A percentile compares a stretch with the other conserved stretches of the same genome.
These are phyloP conservation scores for Octomys mimax DNA, from an alignment of 2,797 vertebrate genomes.

Conservation along the genomic window DNA sequence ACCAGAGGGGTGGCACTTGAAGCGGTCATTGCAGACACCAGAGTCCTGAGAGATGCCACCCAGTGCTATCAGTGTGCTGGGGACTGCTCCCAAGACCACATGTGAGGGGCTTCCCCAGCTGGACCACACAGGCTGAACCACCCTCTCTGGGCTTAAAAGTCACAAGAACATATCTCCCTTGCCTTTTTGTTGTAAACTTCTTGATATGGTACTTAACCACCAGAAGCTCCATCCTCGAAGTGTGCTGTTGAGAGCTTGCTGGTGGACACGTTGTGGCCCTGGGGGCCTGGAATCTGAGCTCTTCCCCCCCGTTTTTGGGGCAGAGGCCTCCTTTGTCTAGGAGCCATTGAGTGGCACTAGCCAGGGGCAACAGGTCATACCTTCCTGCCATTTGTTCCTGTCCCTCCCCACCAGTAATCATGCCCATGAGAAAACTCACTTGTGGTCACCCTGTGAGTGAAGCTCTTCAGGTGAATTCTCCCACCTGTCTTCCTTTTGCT, in stretches of 20 bases:
- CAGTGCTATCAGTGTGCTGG: not conserved
- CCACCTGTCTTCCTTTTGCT: not conserved
- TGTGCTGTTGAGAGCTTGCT: not conserved
- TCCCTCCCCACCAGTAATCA: not conserved
- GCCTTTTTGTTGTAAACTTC: not conserved
- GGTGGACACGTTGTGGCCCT: not conserved
- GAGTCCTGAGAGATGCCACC: not conserved
- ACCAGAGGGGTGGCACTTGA: not conserved
- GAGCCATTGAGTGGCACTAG: not conserved
- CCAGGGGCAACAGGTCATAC: not conserved
- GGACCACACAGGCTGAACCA: not conserved
- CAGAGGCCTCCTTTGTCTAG: not conserved
- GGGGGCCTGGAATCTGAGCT: not conserved
- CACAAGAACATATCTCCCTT: not conserved
- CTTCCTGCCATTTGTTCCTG: not conserved
- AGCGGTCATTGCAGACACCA: not conserved
- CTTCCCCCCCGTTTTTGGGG: not conserved
- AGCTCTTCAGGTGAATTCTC: not conserved
- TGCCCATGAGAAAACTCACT: not conserved
- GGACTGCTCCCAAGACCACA: not conserved
- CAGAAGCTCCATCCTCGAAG: not conserved
- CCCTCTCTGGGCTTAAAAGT: not conserved
- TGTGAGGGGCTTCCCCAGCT: not conserved
- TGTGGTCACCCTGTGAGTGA: not conserved
- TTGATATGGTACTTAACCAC: not conserved